Base-by-base conservation (phyloP, 2,797 vertebrate genomes). In the Agapornis canus region DNA sequence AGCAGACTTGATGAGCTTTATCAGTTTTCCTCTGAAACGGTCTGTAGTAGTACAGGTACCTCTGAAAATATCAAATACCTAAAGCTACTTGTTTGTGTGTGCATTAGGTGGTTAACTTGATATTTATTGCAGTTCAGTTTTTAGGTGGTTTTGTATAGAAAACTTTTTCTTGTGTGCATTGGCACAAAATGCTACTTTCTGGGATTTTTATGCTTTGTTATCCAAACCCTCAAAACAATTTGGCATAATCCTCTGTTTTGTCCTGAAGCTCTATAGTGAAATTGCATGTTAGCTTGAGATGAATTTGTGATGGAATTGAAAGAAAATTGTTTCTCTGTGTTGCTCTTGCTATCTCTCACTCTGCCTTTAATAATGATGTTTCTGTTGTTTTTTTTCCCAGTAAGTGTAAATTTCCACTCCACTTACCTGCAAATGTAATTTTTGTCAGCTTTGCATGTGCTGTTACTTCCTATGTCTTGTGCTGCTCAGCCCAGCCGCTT, bases 401-500 rank as follows among this genome's bases (percentile, higher is more conserved):
- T 86, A 83, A 87, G 45, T 88, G 65, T 68, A 71, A 65, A 82
- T 92, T 96, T 95, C 89, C 65, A 78, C 71, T 89, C 57, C 45
- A 39, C 69, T 93, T 93, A 78, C 65, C 82, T 95, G 61, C 86
- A 92, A 86, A 93, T 93, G 84, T 80, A 31, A 54, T 94, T 93
- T 89, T 75, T 86, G 35, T 70, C 69, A 79, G 76, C 69, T 49
- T 49, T 68, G 31, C 3, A 1, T 27, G 52, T 1, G 1, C 68
- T 65, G 27, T 73, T 91, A 23, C n/a, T 91, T 89, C 73, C 56
- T 61, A 39, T 35, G 35, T 83, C 66, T 75, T 8, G 1, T 88
- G 80, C 64, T 73, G 48, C 48, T 80, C 60, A 64, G 29, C 70
- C 45, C 78, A 37, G 86, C 39, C 5, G 27, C 91, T 69, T 26